These are phyloP conservation scores for Gadus macrocephalus DNA, from an alignment of 2,113 vertebrate genomes.

Conservation along the genomic window DNA sequence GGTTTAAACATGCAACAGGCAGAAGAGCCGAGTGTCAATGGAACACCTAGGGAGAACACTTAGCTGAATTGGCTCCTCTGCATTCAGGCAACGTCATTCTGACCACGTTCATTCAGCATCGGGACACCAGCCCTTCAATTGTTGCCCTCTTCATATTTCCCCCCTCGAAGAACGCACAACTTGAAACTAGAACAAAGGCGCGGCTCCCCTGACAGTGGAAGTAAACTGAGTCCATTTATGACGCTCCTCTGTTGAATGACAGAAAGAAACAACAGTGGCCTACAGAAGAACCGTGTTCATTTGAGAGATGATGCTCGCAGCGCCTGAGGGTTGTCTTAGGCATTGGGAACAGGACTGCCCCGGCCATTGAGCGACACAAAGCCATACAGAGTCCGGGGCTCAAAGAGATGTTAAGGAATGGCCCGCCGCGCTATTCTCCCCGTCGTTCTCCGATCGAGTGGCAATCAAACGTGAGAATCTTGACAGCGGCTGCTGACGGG, in stretches of 20 bases:
- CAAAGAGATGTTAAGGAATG: constrained; percentile 39
- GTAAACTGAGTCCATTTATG: neutral
- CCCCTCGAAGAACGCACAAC: constrained; percentile 6
- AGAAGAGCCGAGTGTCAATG: constrained; percentile 17
- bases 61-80: constrained; percentile 45
- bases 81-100: constrained; percentile 47
- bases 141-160: constrained; percentile 31
- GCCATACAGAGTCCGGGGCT: constrained; percentile 30
- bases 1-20: constrained; percentile 23
- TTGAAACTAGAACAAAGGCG: constrained; percentile 14
- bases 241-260: constrained; percentile 1
- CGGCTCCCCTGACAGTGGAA: neutral
- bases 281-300: constrained; percentile 10
- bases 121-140: constrained; percentile 11
- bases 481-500: constrained; percentile 38
- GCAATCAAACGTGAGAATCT: constrained; percentile 64
- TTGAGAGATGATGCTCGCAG: constrained; percentile 15
- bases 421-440: constrained; percentile 36
- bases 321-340: constrained; percentile 28
- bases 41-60: constrained; percentile 63
- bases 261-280: neutral
- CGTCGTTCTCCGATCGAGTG: constrained; percentile 36
- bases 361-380: constrained; percentile 36
- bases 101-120: constrained; percentile 25
- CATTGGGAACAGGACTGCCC: constrained; percentile 9